These are phyloP conservation scores for Syrrhaptes paradoxus DNA, from an alignment of 2,113 vertebrate genomes.

Conservation along the genomic window DNA sequence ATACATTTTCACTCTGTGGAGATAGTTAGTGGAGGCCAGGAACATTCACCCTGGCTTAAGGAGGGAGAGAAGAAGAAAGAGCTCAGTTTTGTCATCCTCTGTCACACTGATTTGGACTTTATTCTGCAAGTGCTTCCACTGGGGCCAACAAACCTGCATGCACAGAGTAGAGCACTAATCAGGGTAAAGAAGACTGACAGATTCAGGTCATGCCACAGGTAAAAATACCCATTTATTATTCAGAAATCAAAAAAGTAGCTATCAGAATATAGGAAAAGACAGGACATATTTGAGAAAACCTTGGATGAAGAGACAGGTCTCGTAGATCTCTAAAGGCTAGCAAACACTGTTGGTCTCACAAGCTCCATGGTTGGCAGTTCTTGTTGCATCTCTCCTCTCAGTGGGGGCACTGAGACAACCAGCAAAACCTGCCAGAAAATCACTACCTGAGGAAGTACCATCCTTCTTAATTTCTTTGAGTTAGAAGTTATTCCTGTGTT, in stretches of 20 bases:
- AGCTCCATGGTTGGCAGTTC: background rate
- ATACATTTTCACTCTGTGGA: background rate
- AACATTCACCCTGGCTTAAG: background rate
- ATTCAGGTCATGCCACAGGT: background rate
- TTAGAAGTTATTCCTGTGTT: background rate
- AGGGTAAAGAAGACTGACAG: background rate
- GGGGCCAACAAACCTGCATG: background rate
- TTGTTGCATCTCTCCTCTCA: background rate
- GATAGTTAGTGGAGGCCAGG: background rate
- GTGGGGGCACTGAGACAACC: background rate
- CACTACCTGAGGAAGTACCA: background rate
- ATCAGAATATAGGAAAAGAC: background rate
- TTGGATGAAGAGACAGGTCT: background rate
- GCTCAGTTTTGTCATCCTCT: background rate
- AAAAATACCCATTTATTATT: background rate
- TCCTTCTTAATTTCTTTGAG: background rate
- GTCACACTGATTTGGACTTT: background rate
- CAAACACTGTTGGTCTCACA: background rate
- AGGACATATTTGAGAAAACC: background rate
- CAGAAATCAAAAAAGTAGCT: background rate
- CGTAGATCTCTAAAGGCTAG: background rate
- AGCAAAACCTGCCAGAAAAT: background rate
- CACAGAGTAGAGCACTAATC: background rate
- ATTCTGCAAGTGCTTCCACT: background rate
- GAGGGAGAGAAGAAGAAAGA: background rate